Evolutionary conservation across 2,113 vertebrate genomes (phyloP).

Genomic region (Salvelinus fontinalis): DNA sequence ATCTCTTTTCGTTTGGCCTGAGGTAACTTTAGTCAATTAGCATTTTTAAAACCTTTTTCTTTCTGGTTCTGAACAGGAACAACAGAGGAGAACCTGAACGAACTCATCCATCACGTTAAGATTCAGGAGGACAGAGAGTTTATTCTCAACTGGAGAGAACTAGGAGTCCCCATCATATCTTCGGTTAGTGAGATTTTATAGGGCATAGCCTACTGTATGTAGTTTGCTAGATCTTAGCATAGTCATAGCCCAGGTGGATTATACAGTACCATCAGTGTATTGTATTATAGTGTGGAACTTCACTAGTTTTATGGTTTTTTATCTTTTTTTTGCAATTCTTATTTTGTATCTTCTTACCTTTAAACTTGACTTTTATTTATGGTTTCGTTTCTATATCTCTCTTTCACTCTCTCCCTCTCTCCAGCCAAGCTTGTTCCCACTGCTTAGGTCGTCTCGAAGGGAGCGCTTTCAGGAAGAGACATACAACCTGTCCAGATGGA

Average conservation of each 20-base stretch:
- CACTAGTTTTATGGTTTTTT: too few relatives aligned
- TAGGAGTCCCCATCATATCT: constrained; percentile 87
- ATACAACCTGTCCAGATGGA: constrained; percentile 95
- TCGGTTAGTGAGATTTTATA: constrained; percentile 55
- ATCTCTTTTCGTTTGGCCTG: neutral
- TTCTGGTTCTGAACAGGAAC: constrained; percentile 77
- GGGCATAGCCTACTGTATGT: neutral
- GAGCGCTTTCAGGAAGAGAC: constrained; percentile 85
- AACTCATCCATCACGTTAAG: constrained; percentile 93
- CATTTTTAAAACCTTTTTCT: neutral
- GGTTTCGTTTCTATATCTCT: neutral
- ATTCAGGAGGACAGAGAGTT: constrained; percentile 88
- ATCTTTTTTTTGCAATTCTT: neutral
- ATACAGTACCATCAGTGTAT: too few relatives aligned
- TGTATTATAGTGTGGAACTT: too few relatives aligned
- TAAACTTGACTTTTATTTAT: neutral
- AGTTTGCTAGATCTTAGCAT: neutral
- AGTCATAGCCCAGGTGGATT: too few relatives aligned
- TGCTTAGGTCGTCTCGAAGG: constrained; percentile 76
- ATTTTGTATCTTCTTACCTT: neutral
- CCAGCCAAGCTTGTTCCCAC: constrained; percentile 63
- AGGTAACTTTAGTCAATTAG: neutral
- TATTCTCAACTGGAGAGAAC: constrained; percentile 92
- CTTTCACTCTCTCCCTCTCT: constrained; percentile 35
- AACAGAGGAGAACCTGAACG: constrained; percentile 93